Evolutionary conservation across 1,140 invertebrate species (phyloP), one percentile per base, ranked within the genome.

Genomic region (Heliconius nattereri): DNA sequence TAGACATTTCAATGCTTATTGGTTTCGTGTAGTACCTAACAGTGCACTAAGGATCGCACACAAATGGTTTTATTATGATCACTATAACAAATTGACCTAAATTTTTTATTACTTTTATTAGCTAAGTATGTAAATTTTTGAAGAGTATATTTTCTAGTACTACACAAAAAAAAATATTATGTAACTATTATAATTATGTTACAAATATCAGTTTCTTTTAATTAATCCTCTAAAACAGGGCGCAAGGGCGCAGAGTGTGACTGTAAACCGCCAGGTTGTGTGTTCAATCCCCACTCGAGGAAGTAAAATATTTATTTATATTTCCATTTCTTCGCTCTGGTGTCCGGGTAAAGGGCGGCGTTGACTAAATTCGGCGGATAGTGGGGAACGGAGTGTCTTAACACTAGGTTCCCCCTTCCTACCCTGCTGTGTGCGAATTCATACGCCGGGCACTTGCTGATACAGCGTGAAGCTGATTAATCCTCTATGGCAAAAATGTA

Each of bases 51-150:
- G 26, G 60, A 29, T 66, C 60, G 60, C 60, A 66, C 60, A 66
- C 26, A 66, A 66, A 66, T 66, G 60, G 16, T 29, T 26, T 16
- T 26, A 66, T 66, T 66, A 60, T 60, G 57, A 66, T 66, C 13
- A 29, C 23, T 13, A n/a, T n/a, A 29, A 66, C 26, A n/a, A 66
- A 66, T 66, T 29, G 23, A 66, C 23, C 60, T 13, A 66, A 13
- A 66, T 66, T 66, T 66, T 66, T 66, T 66, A 66, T 66, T 29
- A 29, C 60, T 26, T 13, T 66, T 66, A 26, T 66, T 66, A 11
- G 23, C 3, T 29, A 26, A 29, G 9, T 66, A 66, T 57, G n/a
- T 23, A 57, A 57, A 23, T 57, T 57, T 54, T 57, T 57, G n/a
- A 57, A 7, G 54, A 7, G 20, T 57, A 57, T 49, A 49, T 49